Evolutionary conservation across 2,113 vertebrate species (phyloP).

Genomic region (Agapornis roseicollis): DNA sequence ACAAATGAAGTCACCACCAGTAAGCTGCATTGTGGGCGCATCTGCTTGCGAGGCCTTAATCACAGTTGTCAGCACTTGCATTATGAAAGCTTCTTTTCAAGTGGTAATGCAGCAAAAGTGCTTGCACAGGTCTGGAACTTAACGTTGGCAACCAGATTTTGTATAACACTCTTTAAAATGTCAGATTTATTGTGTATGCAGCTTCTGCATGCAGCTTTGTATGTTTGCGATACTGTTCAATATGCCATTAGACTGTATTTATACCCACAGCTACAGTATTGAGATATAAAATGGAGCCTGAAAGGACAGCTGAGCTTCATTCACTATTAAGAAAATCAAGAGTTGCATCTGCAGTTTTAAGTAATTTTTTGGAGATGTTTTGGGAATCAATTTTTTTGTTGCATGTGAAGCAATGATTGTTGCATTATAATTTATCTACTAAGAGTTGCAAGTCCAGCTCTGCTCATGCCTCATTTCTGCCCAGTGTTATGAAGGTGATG

Average conservation of each 20-base stretch:
- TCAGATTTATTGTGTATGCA: not conserved
- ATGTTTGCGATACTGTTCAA: not conserved
- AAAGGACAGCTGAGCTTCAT: not conserved
- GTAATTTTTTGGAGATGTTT: not conserved
- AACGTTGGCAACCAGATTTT: not conserved
- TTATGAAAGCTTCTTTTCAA: conserved; percentile 54
- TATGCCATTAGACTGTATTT: not conserved
- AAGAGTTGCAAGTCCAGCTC: not conserved
- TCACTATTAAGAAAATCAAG: not conserved
- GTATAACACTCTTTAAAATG: not conserved
- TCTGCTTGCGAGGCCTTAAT: conserved; percentile 53
- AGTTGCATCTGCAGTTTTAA: not conserved
- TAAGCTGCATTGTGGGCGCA: conserved; percentile 38
- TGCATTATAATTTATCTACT: not conserved
- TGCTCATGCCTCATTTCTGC: not conserved
- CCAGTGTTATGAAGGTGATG: not conserved
- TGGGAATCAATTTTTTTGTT: not conserved
- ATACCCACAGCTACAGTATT: not conserved
- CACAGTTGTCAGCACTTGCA: conserved; percentile 40
- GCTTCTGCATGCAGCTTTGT: not conserved
- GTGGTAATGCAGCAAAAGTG: conserved; percentile 53
- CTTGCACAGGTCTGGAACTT: conserved; percentile 50
- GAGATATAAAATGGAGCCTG: not conserved
- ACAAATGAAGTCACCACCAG: conserved; percentile 41
- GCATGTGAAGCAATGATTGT: not conserved